phyloP scores from a whole-genome alignment of 1,140 invertebrate genomes.

The Temnothorax curvispinosus region DNA sequence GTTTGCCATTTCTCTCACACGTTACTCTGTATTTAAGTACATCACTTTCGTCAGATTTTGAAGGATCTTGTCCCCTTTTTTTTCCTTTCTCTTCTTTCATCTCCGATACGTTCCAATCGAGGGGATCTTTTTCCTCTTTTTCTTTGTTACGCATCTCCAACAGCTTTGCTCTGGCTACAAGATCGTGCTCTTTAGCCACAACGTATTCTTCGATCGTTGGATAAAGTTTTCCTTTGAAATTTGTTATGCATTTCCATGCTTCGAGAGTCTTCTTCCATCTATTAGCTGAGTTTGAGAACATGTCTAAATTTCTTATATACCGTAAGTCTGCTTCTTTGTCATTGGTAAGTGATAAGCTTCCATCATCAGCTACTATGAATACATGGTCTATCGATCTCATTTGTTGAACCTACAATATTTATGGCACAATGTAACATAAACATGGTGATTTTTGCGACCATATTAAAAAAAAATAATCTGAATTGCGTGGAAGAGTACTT shows the following conservation, averaged over 20 bases:
- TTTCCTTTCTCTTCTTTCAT: constrained; percentile 50
- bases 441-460: background rate
- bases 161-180: constrained; percentile 3
- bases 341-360: constrained; percentile 77
- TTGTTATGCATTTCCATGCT: constrained; percentile 84
- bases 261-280: constrained; percentile 83
- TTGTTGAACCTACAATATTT: constrained; percentile 82
- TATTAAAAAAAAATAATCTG: background rate
- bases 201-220: constrained; percentile 76
- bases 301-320: background rate
- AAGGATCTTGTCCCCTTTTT: constrained; percentile 74
- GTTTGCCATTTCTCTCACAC: constrained; percentile 86
- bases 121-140: constrained; percentile 2
- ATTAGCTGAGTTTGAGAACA: constrained; percentile 80
- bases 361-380: constrained; percentile 76
- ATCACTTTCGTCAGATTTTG: constrained; percentile 62
- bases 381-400: constrained; percentile 86
- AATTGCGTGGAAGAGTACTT: constrained; percentile 70
- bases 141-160: background rate
- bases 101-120: background rate
- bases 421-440: background rate
- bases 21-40: constrained; percentile 87
- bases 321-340: constrained; percentile 79
- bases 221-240: constrained; percentile 81
- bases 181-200: background rate